These are phyloP conservation scores for Linnaemya tessellans DNA, from an alignment of 2,888 invertebrate genomes.

Conservation along the genomic window DNA sequence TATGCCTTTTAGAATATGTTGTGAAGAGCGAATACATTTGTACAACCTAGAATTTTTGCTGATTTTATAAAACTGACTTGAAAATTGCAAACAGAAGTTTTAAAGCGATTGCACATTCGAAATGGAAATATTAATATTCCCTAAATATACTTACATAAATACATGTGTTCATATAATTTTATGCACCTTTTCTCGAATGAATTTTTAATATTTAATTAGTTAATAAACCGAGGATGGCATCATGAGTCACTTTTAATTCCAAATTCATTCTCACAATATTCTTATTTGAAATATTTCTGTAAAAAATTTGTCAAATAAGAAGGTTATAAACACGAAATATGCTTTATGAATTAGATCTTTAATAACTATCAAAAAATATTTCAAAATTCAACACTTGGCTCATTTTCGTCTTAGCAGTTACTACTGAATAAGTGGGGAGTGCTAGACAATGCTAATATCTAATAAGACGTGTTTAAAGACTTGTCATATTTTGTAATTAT, in stretches of 20 bases:
- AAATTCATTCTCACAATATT: background rate
- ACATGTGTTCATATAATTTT: conserved; percentile 19
- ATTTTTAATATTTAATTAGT: conserved; percentile 65
- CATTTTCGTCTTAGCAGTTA: too few relatives aligned
- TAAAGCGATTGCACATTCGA: conserved; percentile 4
- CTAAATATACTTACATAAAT: background rate
- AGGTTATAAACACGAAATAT: too few relatives aligned
- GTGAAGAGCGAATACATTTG: background rate
- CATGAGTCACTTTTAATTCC: background rate
- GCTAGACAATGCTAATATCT: too few relatives aligned
- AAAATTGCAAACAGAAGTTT: conserved; percentile 6
- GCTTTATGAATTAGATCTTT: too few relatives aligned
- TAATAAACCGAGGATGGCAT: background rate
- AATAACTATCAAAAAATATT: too few relatives aligned
- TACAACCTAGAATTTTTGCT: conserved; percentile 37
- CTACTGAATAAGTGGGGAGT: too few relatives aligned
- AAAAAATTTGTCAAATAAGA: too few relatives aligned
- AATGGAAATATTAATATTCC: conserved; percentile 26
- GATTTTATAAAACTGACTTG: conserved; percentile 31
- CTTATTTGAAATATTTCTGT: too few relatives aligned
- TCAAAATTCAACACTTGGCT: too few relatives aligned
- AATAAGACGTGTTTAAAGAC: too few relatives aligned
- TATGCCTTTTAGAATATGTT: background rate
- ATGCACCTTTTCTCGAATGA: conserved; percentile 52
- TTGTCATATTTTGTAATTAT: too few relatives aligned